Evolutionary conservation across 2,797 vertebrate species (phyloP).

Genomic region (Pampus argenteus): DNA sequence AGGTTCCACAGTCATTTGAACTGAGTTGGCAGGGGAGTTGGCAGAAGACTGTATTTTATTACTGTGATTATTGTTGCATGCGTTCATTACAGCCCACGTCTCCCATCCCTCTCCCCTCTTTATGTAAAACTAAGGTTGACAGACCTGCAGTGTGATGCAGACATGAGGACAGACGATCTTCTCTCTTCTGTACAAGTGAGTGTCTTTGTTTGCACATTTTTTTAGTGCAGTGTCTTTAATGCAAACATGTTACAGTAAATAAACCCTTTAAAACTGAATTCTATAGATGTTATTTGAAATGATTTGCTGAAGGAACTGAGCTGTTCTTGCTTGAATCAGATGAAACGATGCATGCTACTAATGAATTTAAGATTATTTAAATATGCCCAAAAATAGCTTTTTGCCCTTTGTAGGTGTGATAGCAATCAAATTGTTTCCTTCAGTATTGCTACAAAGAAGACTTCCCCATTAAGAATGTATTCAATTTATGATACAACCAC

Average conservation of each 20-base stretch:
- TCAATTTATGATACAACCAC: background rate
- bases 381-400: background rate
- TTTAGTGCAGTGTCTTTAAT: conserved; percentile 1
- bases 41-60: conserved; percentile 43
- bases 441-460: background rate
- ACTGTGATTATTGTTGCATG: conserved; percentile 71
- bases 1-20: conserved; percentile 23
- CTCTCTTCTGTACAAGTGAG: conserved; percentile 65
- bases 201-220: conserved; percentile 18
- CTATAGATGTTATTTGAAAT: background rate
- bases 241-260: background rate
- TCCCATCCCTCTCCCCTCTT: conserved; percentile 29
- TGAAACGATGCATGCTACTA: background rate
- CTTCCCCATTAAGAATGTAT: background rate
- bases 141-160: conserved; percentile 42
- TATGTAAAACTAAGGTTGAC: conserved; percentile 32
- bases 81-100: conserved; percentile 53
- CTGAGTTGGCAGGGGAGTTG: conserved; percentile 47
- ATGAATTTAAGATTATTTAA: background rate
- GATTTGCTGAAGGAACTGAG: background rate
- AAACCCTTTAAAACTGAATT: conserved; percentile 7
- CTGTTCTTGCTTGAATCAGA: background rate
- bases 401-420: background rate
- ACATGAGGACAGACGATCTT: conserved; percentile 48
- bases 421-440: background rate